phyloP scores from a whole-genome alignment of 30 jellyfish, hydroid and myxozoan species.

The Turritopsis dohrnii region DNA sequence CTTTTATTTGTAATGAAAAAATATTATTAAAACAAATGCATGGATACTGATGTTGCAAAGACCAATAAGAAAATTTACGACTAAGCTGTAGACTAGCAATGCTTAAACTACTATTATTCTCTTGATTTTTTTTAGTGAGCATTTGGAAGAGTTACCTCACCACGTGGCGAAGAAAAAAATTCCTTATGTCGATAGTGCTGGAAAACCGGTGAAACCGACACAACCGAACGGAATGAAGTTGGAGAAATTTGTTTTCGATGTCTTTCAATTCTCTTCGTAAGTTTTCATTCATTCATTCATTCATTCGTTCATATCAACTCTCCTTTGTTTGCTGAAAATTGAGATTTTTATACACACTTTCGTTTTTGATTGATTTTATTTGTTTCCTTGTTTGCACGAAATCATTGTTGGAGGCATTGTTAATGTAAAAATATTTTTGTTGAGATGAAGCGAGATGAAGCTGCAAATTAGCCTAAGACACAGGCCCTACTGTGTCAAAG shows the following conservation, averaged over 20 bases:
- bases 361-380: not conserved
- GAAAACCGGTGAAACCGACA: slow-evolving; percentile 74
- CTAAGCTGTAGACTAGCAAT: too few species aligned
- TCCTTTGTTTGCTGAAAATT: not conserved
- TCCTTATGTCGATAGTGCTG: slow-evolving; percentile 70
- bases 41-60: too few species aligned
- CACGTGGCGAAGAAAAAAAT: slow-evolving; percentile 98
- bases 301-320: not conserved
- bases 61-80: too few species aligned
- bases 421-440: too few species aligned
- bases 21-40: too few species aligned
- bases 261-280: slow-evolving; percentile 77
- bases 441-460: too few species aligned
- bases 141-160: slow-evolving; percentile 72
- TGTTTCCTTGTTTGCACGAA: too few species aligned
- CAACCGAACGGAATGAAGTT: slow-evolving; percentile 92
- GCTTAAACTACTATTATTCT: not conserved
- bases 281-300: not conserved
- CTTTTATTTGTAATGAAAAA: too few species aligned
- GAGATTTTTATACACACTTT: too few species aligned
- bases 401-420: too few species aligned
- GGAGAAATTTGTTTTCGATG: slow-evolving; percentile 97
- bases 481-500: too few species aligned
- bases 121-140: slow-evolving; percentile 47
- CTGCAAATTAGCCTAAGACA: too few species aligned